These are phyloP conservation scores for Tetropium fuscum DNA, from an alignment of 2,888 invertebrate species.

Conservation along the genomic window DNA sequence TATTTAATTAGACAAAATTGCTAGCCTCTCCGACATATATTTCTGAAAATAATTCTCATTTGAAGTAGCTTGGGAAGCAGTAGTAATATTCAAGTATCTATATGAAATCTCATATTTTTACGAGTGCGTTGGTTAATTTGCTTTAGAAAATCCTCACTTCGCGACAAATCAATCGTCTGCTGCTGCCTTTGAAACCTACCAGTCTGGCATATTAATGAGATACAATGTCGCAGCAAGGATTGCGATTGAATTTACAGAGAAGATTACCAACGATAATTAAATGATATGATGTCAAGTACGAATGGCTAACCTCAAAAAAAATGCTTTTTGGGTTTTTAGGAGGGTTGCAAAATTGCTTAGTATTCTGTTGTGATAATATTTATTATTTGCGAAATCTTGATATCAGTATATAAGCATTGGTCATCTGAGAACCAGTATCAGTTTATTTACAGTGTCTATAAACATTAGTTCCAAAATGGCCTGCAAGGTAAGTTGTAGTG, in stretches of 20 bases:
- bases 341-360: conserved; percentile 43
- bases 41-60: too few relatives aligned
- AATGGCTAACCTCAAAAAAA: conserved; percentile 34
- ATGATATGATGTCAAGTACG: conserved; percentile 34
- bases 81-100: too few relatives aligned
- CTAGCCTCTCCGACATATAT: too few relatives aligned
- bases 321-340: conserved; percentile 30
- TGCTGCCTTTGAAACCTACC: background rate
- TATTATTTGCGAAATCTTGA: conserved; percentile 12
- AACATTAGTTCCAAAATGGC: conserved; percentile 14
- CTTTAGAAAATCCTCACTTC: too few relatives aligned
- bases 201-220: conserved; percentile 4
- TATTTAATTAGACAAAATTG: too few relatives aligned
- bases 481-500: conserved; percentile 14
- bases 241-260: conserved; percentile 5
- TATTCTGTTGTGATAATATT: conserved; percentile 6
- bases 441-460: conserved; percentile 27
- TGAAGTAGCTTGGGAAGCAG: too few relatives aligned
- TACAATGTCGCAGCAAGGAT: background rate
- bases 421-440: conserved; percentile 11
- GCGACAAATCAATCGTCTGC: conserved; percentile 13
- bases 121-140: too few relatives aligned
- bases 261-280: conserved; percentile 22
- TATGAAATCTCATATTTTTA: too few relatives aligned
- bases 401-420: conserved; percentile 4